phyloP scores from a whole-genome alignment of 2,797 vertebrate genomes.

The Enteromius anoplus region DNA sequence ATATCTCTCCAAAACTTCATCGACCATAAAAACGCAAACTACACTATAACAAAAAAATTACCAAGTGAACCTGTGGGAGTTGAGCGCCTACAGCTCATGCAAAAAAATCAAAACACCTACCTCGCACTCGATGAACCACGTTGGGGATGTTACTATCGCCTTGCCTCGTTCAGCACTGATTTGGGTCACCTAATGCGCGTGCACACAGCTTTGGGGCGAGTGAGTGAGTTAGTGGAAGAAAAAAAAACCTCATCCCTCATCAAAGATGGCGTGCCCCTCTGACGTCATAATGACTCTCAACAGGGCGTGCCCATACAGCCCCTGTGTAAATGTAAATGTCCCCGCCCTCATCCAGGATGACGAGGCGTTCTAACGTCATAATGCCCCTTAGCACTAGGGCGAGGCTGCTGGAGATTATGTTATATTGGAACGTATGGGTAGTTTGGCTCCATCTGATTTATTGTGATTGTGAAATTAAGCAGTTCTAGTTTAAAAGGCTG shows the following conservation, averaged over 20 bases:
- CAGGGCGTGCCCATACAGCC: conserved; percentile 36
- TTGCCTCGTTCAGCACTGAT: conserved; percentile 64
- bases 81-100: background rate
- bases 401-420: background rate
- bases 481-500: background rate
- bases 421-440: background rate
- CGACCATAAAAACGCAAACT: background rate
- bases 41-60: background rate
- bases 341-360: conserved; percentile 43
- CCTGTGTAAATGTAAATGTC: conserved; percentile 67
- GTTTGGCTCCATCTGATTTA: background rate
- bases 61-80: conserved; percentile 12
- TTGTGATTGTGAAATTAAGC: background rate
- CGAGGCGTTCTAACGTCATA: conserved; percentile 26
- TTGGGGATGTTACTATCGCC: conserved; percentile 42
- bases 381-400: conserved; percentile 21
- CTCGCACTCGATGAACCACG: conserved; percentile 66
- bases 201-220: conserved; percentile 23
- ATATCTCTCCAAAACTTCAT: conserved; percentile 11
- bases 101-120: conserved; percentile 59
- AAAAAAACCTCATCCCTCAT: conserved; percentile 23
- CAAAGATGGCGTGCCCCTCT: conserved; percentile 54
- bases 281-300: conserved; percentile 39
- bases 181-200: conserved; percentile 67
- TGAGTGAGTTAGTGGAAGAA: background rate